Percentiles rank a stretch among this genome's conserved stretches.
Evolutionary conservation across 2,113 vertebrate genomes (phyloP).

Genomic region (Paralichthys olivaceus): DNA sequence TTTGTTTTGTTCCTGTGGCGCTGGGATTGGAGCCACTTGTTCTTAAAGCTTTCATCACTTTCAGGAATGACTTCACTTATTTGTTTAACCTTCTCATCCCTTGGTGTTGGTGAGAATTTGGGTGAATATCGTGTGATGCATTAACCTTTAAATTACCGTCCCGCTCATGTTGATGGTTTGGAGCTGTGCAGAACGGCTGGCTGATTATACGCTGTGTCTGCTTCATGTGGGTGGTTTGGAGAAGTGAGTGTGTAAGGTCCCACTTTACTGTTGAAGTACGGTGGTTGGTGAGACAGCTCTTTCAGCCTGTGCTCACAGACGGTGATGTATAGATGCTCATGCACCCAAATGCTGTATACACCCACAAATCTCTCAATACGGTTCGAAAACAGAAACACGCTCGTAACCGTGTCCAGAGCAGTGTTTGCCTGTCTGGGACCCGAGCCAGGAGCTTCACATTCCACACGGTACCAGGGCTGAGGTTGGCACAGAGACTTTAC

Average conservation of each 20-base stretch:
- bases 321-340: background rate
- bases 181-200: background rate
- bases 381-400: slow-evolving; percentile 32
- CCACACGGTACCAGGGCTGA: slow-evolving; percentile 50
- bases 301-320: background rate
- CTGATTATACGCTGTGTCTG: slow-evolving; percentile 27
- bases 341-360: background rate
- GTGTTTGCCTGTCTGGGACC: slow-evolving; percentile 58
- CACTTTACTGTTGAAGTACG: slow-evolving; percentile 11
- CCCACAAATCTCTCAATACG: slow-evolving; percentile 20
- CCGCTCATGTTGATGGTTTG: slow-evolving; percentile 29
- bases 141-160: slow-evolving; percentile 25
- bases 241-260: slow-evolving; percentile 7
- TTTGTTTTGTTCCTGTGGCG: slow-evolving; percentile 39
- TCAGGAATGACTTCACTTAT: slow-evolving; percentile 48
- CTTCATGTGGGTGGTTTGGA: slow-evolving; percentile 40
- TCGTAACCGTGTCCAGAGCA: slow-evolving; percentile 55
- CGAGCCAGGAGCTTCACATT: slow-evolving; percentile 67
- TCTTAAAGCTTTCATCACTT: slow-evolving; percentile 22
- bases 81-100: slow-evolving; percentile 24
- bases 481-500: slow-evolving; percentile 50
- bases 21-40: slow-evolving; percentile 39
- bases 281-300: slow-evolving; percentile 30
- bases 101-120: slow-evolving; percentile 13
- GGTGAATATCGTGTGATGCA: slow-evolving; percentile 14